These are phyloP conservation scores for Drosophila lutescens DNA, from an alignment of 2,888 invertebrate species.

Conservation along the genomic window DNA sequence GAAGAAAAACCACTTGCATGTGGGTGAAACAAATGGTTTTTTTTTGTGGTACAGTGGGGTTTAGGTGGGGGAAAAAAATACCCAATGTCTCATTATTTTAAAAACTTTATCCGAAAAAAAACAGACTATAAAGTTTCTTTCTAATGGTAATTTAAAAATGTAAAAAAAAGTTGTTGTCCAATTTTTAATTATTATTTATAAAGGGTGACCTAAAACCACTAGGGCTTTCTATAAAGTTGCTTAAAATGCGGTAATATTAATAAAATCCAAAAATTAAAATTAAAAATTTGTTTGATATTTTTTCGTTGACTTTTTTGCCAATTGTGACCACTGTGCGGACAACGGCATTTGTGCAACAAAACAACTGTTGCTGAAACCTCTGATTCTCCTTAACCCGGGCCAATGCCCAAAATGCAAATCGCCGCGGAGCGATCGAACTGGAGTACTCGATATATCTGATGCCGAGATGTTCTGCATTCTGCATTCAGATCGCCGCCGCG, in stretches of 20 bases:
- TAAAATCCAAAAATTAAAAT: too few species aligned
- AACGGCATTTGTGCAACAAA: slow-evolving; percentile 51
- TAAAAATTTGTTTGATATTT: too few species aligned
- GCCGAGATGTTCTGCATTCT: slow-evolving; percentile 8
- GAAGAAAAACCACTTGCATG: slow-evolving; percentile 22
- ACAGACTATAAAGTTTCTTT: too few species aligned
- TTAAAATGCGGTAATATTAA: too few species aligned
- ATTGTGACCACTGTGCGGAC: slow-evolving; percentile 11
- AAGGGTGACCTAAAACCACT: too few species aligned
- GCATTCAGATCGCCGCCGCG: slow-evolving; percentile 8
- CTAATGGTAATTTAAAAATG: too few species aligned
- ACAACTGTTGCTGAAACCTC: slow-evolving; percentile 23
- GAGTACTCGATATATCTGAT: slow-evolving; percentile 34
- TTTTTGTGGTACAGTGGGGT: background rate
- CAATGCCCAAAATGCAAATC: slow-evolving; percentile 50
- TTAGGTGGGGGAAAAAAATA: too few species aligned
- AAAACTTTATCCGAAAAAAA: too few species aligned
- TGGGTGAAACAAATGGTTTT: slow-evolving; percentile 15
- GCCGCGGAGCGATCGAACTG: slow-evolving; percentile 21
- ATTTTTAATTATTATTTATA: too few species aligned
- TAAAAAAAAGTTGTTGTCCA: too few species aligned
- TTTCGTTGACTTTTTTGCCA: background rate
- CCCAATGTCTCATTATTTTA: too few species aligned
- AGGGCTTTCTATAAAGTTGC: too few species aligned
- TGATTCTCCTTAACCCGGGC: slow-evolving; percentile 26